A percentile compares a stretch with the other conserved stretches of the same genome.
These are phyloP conservation scores for Gadopsis bispinosus DNA, from an alignment of 2,797 vertebrate genomes.

Conservation along the genomic window DNA sequence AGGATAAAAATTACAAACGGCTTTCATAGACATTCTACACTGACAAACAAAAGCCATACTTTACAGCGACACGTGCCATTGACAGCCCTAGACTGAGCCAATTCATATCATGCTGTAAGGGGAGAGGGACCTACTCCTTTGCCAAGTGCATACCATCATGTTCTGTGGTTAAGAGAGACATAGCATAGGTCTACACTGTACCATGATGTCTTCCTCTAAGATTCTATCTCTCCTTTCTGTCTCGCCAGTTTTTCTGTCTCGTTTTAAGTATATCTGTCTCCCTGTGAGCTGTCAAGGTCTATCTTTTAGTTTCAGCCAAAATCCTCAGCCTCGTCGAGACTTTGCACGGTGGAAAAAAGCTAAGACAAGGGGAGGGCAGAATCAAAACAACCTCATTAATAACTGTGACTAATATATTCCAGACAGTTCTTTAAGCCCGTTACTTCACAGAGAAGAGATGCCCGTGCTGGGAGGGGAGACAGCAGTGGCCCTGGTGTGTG, in stretches of 20 bases:
- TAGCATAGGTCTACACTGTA: conserved; percentile 22
- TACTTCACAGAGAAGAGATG: conserved; percentile 68
- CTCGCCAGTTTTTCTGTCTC: conserved; percentile 27
- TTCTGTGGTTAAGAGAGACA: conserved; percentile 44
- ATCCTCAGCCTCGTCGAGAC: conserved; percentile 59
- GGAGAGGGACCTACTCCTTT: conserved; percentile 32
- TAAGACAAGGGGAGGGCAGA: conserved; percentile 60
- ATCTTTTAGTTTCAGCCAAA: conserved; percentile 56
- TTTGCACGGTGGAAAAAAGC: conserved; percentile 48
- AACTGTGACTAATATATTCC: conserved; percentile 83
- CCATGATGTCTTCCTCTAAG: conserved; percentile 32
- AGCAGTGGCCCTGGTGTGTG: conserved; percentile 60
- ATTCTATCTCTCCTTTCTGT: conserved; percentile 22
- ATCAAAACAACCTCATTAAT: conserved; percentile 81
- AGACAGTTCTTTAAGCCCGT: conserved; percentile 71
- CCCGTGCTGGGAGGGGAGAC: conserved; percentile 44
- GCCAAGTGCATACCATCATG: conserved; percentile 58
- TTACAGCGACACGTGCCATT: conserved; percentile 6
- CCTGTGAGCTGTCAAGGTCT: conserved; percentile 44
- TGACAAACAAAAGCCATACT: conserved; percentile 11
- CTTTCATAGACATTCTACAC: not conserved
- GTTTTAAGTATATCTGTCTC: conserved; percentile 49
- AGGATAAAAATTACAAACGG: not conserved
- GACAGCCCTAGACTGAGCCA: conserved; percentile 25
- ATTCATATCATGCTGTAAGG: conserved; percentile 28